Conservation (phyloP, 1,140 invertebrate species). For the Portunus trituberculatus region DNA sequence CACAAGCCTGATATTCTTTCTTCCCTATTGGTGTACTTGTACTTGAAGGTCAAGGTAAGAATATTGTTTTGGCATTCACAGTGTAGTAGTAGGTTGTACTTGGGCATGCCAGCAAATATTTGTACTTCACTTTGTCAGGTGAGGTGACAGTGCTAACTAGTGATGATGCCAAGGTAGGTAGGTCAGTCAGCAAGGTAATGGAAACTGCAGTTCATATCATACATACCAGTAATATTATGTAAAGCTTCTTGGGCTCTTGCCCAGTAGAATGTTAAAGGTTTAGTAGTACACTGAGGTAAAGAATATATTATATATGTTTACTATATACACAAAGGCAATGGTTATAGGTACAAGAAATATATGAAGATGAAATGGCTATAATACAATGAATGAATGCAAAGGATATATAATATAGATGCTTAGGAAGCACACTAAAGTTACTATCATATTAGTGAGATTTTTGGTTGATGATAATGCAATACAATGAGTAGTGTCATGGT, state of each 20-base stretch:
- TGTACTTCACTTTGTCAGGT: conserved; percentile 48
- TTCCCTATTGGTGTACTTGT: too few relatives aligned
- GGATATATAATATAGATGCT: neutral
- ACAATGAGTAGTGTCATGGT: neutral
- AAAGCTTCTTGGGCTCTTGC: neutral
- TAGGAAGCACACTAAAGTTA: neutral
- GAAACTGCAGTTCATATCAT: conserved; percentile 26
- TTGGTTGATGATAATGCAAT: neutral
- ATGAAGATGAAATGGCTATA: neutral
- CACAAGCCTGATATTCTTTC: too few relatives aligned
- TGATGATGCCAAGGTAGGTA: neutral
- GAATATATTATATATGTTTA: neutral
- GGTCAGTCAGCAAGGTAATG: neutral
- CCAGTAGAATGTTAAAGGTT: neutral
- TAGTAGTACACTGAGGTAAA: neutral
- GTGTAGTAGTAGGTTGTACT: conserved; percentile 26
- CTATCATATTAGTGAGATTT: neutral
- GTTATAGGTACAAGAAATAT: neutral
- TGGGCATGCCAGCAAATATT: conserved; percentile 51
- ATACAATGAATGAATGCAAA: neutral
- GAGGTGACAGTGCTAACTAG: neutral
- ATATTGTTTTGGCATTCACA: conserved; percentile 36
- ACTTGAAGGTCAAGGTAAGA: conserved; percentile 14
- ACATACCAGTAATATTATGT: neutral
- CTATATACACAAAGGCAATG: neutral